A percentile compares a stretch with the other conserved stretches of the same genome.
Conservation (phyloP, 2,888 invertebrate species). For the Sclerodermus sp. region DNA sequence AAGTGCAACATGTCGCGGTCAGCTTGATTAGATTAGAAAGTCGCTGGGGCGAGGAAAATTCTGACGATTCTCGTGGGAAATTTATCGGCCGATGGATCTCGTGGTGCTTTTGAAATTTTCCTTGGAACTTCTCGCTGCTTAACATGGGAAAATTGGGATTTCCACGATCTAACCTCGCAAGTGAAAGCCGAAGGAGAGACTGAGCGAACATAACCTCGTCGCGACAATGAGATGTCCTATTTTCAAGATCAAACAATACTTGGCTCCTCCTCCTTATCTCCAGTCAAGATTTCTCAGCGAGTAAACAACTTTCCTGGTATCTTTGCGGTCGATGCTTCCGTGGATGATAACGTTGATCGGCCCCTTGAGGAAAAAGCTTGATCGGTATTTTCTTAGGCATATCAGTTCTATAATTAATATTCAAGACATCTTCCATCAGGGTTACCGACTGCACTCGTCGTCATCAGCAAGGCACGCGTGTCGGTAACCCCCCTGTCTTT, state of each 20-base stretch:
- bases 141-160: too few relatives aligned
- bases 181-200: background rate
- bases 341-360: too few relatives aligned
- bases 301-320: slow-evolving; percentile 10
- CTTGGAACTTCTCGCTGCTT: background rate
- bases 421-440: too few relatives aligned
- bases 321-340: too few relatives aligned
- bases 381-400: too few relatives aligned
- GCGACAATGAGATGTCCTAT: slow-evolving; percentile 38
- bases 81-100: background rate
- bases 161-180: too few relatives aligned
- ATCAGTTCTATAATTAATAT: too few relatives aligned
- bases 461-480: too few relatives aligned
- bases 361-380: too few relatives aligned
- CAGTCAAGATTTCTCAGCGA: slow-evolving; percentile 22
- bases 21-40: slow-evolving; percentile 39
- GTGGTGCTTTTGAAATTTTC: too few relatives aligned
- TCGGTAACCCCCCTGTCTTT: too few relatives aligned
- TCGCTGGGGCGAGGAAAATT: slow-evolving; percentile 27
- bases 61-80: background rate
- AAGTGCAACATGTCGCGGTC: slow-evolving; percentile 44
- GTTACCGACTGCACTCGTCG: too few relatives aligned
- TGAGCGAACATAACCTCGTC: slow-evolving; percentile 39
- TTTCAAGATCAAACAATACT: slow-evolving; percentile 24
- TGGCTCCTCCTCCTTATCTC: slow-evolving; percentile 27